Base-by-base conservation (phyloP, 2,888 invertebrate genomes). In the Venustoraphidia nigricollis region DNA sequence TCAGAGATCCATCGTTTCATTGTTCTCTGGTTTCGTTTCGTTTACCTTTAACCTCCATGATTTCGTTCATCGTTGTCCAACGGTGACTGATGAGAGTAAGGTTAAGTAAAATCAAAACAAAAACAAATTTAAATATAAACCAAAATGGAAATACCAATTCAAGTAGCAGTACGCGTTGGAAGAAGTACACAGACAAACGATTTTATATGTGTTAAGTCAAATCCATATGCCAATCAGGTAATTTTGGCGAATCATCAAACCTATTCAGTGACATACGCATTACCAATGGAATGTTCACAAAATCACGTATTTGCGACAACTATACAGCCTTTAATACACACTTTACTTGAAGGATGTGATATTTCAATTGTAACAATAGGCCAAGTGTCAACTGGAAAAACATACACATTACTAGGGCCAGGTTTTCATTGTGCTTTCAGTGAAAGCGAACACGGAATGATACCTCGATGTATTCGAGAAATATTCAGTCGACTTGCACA, bases 361-460 rank as follows among this genome's bases (percentile, higher is more conserved):
- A 79, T 82, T n/a, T 83, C 82, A 2, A 74, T 83, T 39, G 79
- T 83, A 9, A 75, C 79, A 34, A 76, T 80, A 58, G 83, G 83
- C 0, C 81, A 84, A 60, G 57, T 56, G 51, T 62, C 59, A 36
- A 77, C 79, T 45, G 85, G 85, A 11, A 85, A 85, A 66, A 81
- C 79, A 2, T 83, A 83, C 58, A 81, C 83, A 1, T 64, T 85
- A 36, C 75, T 81, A 65, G 85, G 84, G 0, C 77, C 81, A 56
- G 82, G 81, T 56, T 70, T 75, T 50, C 71, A 73, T 54, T 72
- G 71, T 58, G 69, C 71, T 1, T 68, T 69, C 47, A 77, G 77
- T 60, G 83, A 84, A 61, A 73, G 76, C 53, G 82, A 83, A 57
- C 80, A 83, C 62, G 80, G 81, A 34, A 71, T 85, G 40, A 73